Evolutionary conservation across 2,797 vertebrate species (phyloP), one percentile per base, ranked within the genome.

Genomic region (Lacerta viridis): DNA sequence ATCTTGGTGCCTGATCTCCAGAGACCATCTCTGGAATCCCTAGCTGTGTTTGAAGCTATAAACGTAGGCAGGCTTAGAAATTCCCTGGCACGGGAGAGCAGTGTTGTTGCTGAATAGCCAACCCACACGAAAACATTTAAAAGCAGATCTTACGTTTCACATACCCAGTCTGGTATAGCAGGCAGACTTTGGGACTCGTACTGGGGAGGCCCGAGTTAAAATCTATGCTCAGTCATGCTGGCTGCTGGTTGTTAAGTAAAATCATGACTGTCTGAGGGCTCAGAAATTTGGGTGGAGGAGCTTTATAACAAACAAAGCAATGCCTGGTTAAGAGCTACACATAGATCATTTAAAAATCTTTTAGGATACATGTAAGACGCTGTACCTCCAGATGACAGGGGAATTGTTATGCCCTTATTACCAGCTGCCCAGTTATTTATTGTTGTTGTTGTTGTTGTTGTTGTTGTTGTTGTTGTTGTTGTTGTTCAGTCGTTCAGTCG

Each of bases 11-110:
- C 72, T 74, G 33, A 74, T 74, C 92, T 95, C 78, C 66, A 90
- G 87, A 85, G 7, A 4, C 89, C 94, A 95, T 93, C 89, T 94
- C 93, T 93, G 96, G 93, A 95, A 96, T 96, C 94, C 92, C 87
- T 93, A 85, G 50, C 46, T 43, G 29, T 93, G 66, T 76, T 89
- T 94, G 93, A 90, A 85, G 93, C 89, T 90, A 94, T 64, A 64
- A 91, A 90, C 71, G n/a, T 82, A 29, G 2, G 2, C 50, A 86
- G 15, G 41, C 7, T 81, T 92, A 43, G 79, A 84, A 93, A 84
- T 94, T 92, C 80, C 50, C 88, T 89, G 77, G 27, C 20, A 89
- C 64, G 55, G 50, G 90, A 91, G 11, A 66, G 33, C 76, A 43
- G n/a, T 66, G 36, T 17, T 18, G 33, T 88, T 92, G 77, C 90